Evolutionary conservation across 2,113 vertebrate species (phyloP).

Genomic region (Muntiacus muntjak): DNA sequence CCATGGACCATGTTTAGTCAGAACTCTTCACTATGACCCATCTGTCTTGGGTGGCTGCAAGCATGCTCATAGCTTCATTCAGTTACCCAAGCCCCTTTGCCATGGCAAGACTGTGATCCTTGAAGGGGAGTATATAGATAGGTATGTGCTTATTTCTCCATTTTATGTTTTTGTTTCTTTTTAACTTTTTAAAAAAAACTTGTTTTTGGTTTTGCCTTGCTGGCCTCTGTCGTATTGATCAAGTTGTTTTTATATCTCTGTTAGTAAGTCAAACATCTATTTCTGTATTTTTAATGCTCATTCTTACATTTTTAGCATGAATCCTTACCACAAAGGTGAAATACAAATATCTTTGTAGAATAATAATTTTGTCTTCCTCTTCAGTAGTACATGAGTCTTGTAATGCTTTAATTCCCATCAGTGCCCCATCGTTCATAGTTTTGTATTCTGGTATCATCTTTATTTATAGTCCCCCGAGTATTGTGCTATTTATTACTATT

Average conservation of each 20-base stretch:
- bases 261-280: neutral
- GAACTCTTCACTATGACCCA: neutral
- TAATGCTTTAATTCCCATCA: neutral
- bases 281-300: neutral
- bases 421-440: neutral
- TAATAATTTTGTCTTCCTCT: neutral
- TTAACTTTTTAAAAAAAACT: neutral
- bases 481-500: neutral
- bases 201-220: neutral
- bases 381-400: neutral
- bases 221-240: neutral
- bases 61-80: neutral
- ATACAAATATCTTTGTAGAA: neutral
- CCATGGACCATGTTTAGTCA: neutral
- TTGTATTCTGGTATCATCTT: neutral
- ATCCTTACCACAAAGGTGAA: neutral
- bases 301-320: neutral
- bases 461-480: neutral
- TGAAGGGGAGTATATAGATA: neutral
- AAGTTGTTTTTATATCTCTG: neutral
- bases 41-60: neutral
- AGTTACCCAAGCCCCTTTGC: neutral
- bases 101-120: neutral
- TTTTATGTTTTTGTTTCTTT: neutral
- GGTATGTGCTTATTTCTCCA: neutral